phyloP scores from a whole-genome alignment of 2,888 invertebrate species.

The Mesorhabditis spiculigera region DNA sequence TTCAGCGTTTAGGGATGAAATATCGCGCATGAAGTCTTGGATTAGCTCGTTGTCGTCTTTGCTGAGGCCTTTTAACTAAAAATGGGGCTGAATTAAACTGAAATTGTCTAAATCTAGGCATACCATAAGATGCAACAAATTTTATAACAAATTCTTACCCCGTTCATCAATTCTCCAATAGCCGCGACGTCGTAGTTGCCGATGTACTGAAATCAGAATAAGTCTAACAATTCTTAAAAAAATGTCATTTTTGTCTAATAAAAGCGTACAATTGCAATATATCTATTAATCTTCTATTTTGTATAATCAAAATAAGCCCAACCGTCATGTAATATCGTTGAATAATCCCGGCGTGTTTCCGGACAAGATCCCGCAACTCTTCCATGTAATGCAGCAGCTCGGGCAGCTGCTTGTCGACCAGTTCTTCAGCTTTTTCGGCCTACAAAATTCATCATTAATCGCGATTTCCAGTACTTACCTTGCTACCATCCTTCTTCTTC shows the following conservation, averaged over 20 bases:
- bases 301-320: too few species aligned
- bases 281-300: conserved; percentile 11
- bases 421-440: conserved; percentile 19
- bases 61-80: conserved; percentile 19
- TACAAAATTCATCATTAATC: too few species aligned
- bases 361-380: conserved; percentile 79
- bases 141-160: conserved; percentile 6
- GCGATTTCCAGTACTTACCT: too few species aligned
- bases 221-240: neutral
- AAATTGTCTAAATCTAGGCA: too few species aligned
- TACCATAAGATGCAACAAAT: too few species aligned
- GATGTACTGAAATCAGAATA: conserved; percentile 72
- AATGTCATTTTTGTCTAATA: neutral
- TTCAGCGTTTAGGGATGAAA: conserved; percentile 39
- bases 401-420: conserved; percentile 75
- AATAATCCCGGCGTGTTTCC: conserved; percentile 89
- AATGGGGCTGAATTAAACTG: too few species aligned
- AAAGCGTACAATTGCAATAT: conserved; percentile 8
- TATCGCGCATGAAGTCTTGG: conserved; percentile 30
- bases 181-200: conserved; percentile 91
- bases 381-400: conserved; percentile 97
- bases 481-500: conserved; percentile 66
- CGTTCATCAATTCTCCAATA: conserved; percentile 70
- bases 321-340: conserved; percentile 67
- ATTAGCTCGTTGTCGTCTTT: conserved; percentile 51